Evolutionary conservation across 2,797 vertebrate species (phyloP), one percentile per base, ranked within the genome.

Genomic region (Craterocephalus amniculus): DNA sequence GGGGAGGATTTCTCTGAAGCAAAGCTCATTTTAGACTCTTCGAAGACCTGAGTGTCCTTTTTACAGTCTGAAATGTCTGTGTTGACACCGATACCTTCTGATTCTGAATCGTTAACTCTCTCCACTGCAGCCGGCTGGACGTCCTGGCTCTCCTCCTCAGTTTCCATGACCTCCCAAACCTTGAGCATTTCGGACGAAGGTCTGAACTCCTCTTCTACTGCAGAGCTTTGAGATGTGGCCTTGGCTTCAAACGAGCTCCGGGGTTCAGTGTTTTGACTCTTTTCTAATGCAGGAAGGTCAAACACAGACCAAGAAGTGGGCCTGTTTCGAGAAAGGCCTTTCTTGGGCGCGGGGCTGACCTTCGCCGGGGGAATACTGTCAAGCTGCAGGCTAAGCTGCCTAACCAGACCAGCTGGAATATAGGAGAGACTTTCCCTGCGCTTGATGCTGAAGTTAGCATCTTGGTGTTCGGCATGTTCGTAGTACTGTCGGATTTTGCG

Each of bases 371-470:
- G 96, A 45, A 92, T 71, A 51, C 83, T 91, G 55, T 96, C 95
- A 56, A 99, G 90, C 75, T 96, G 96, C 79, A 78, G 94, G 61
- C 97, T 95, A 0, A 96, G 94, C 72, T 95, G 96, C 12, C 94
- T 94, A 32, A 99, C 97, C 58, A 99, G 83, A 24, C 98, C 98
- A 4, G 96, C 93, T 49, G 98, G 98, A 64, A 99, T 99, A 55
- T 97, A 97, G 31, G 96, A 97, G 27, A 99, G 95, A 79, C 98
- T 99, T 86, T 99, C 97, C 1, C 97, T 91, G 76, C 97, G 96
- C 74, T 94, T 95, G 74, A 98, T 88, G n/a, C 96, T 95, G 6
- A 98, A 97, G 83, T 89, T 72, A 0, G 92, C 94, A 0, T 99
- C 97, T 0, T 94, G 94, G 76, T 97, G 34, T 80, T 98, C 97